These are phyloP conservation scores for Melanargia galathea DNA, from an alignment of 2,888 invertebrate genomes.

Conservation along the genomic window DNA sequence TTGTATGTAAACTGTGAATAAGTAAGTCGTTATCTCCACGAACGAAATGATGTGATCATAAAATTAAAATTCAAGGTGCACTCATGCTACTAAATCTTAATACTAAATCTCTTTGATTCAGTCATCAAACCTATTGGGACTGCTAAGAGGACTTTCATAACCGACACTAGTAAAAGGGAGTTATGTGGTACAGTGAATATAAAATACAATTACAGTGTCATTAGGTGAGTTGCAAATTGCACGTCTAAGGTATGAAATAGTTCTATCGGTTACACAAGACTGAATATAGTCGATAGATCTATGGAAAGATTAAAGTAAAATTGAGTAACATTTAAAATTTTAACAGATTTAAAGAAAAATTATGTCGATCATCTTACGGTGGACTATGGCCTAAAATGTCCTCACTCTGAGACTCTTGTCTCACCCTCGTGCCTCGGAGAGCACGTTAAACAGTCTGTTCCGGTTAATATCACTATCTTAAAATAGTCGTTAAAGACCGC, in stretches of 20 bases:
- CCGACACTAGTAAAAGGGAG: slow-evolving; percentile 31
- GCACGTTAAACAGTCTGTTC: too few species aligned
- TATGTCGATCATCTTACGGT: too few species aligned
- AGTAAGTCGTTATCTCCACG: not conserved
- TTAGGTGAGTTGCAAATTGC: slow-evolving; percentile 1
- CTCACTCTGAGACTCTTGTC: too few species aligned
- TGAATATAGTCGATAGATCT: not conserved
- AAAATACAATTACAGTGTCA: slow-evolving; percentile 14
- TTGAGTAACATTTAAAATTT: not conserved
- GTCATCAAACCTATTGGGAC: slow-evolving; percentile 13
- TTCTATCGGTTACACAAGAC: not conserved
- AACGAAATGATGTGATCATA: slow-evolving; percentile 5
- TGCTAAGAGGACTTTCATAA: slow-evolving; percentile 22
- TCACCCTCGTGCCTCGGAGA: too few species aligned
- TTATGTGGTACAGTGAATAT: slow-evolving; percentile 27
- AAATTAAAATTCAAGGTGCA: slow-evolving; percentile 11
- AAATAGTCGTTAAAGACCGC: too few species aligned
- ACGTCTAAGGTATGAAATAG: not conserved
- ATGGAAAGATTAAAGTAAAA: not conserved
- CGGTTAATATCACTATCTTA: too few species aligned
- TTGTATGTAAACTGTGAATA: not conserved
- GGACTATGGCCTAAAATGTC: too few species aligned
- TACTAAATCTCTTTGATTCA: slow-evolving; percentile 3
- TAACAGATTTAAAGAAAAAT: not conserved
- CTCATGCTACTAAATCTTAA: not conserved